Percentiles rank a stretch among this genome's conserved stretches.
phyloP scores from a whole-genome alignment of 1,140 invertebrate genomes.

The Brachionus asplanchnoidis region DNA sequence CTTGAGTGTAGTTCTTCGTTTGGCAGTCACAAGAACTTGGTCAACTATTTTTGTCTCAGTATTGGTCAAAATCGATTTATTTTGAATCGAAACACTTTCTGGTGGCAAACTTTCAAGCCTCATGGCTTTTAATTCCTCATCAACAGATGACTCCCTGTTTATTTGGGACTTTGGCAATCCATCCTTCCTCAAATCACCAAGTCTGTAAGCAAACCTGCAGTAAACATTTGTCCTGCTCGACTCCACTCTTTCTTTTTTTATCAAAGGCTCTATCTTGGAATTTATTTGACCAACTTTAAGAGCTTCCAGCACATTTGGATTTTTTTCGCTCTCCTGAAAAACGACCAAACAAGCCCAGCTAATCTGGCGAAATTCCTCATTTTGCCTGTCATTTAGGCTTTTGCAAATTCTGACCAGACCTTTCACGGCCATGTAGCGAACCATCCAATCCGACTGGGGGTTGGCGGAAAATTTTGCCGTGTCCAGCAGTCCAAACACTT shows the following conservation, averaged over 20 bases:
- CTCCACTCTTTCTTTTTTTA: not conserved
- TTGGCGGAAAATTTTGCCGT: not conserved
- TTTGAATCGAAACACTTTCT: not conserved
- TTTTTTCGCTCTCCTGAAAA: constrained; percentile 51
- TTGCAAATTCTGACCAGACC: constrained; percentile 52
- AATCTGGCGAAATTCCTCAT: constrained; percentile 49
- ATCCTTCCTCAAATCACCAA: not conserved
- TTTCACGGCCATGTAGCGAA: constrained; percentile 54
- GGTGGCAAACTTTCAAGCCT: not conserved
- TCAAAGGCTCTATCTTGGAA: constrained; percentile 1
- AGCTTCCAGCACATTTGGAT: constrained; percentile 53
- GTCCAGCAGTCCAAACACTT: not conserved
- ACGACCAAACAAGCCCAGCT: constrained; percentile 51
- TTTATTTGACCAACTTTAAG: constrained; percentile 55
- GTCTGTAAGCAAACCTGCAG: not conserved
- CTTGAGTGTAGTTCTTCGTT: constrained; percentile 5
- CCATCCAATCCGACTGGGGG: constrained; percentile 47
- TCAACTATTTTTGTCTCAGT: not conserved
- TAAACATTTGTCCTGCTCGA: not conserved
- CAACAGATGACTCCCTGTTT: not conserved
- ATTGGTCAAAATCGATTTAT: constrained; percentile 1
- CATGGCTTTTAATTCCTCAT: not conserved
- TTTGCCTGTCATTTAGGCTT: constrained; percentile 47
- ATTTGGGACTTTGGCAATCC: not conserved
- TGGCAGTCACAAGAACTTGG: not conserved